Base-by-base conservation (phyloP, 2,888 invertebrate species). In the Pyrochroa serraticornis region DNA sequence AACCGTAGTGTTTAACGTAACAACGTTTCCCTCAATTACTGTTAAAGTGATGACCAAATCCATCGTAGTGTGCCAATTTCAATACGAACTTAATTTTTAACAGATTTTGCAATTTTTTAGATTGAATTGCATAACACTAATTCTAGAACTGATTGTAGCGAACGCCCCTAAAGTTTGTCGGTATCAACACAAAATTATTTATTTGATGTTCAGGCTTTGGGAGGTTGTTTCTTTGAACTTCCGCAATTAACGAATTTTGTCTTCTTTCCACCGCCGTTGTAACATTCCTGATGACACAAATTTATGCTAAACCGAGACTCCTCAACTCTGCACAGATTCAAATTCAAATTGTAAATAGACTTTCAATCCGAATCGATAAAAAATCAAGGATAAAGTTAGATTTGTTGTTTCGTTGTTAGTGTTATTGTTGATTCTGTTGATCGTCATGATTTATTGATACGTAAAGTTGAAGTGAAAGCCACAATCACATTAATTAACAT, bases 401-500 rank as follows among this genome's bases (percentile, higher is more conserved):
- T 46, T 44, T 45, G 46, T 46, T 53, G 42, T 53, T 53, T 46
- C 22, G 41, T 13, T 34, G 31, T 45, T 52, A 46, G 52, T 33
- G 37, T 51, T 52, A 37, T 49, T 49, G 53, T 53, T 53, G 34
- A 14, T 53, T 52, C 41, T 53, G 38, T 46, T 44, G 12, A 32
- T 33, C 12, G 13, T 14, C 37, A 13, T 35, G 32, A 43, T 53
- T 44, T 38, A 32, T 44, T 42, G 43, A 45, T 52, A 52, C 45
- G 46, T 53, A 46, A 53, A 44, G 33, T 55, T 62, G 22, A 64
- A 64, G 60, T 60, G 58, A 73, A 70, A 69, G 72, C 71, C 68
- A 73, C 74, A 71, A 73, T 74, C 74, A 71, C 73, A 67, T 68
- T 66, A 72, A 70, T 71, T 71, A 66, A 70, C 68, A 74, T 75